Conservation (phyloP, 2,797 vertebrate species). For the Cichlasoma orientale region DNA sequence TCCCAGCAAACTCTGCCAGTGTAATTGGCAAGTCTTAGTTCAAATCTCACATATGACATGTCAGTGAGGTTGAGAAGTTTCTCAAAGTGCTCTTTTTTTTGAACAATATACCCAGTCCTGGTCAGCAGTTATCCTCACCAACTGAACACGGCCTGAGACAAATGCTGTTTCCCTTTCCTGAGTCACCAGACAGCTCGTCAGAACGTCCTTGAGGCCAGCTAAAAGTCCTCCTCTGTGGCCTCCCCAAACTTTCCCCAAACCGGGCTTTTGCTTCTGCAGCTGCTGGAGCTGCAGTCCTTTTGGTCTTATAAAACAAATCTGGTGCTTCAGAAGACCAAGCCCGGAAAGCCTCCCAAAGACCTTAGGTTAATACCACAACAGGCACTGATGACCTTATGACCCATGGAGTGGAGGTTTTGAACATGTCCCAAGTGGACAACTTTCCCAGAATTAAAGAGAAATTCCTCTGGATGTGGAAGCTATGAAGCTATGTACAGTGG, state of each 20-base stretch:
- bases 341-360: background rate
- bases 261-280: background rate
- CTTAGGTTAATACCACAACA: background rate
- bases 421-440: background rate
- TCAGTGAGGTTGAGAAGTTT: too few species aligned
- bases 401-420: background rate
- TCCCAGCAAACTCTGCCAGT: background rate
- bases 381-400: background rate
- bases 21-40: background rate
- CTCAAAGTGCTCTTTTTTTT: too few species aligned
- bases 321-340: background rate
- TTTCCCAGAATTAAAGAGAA: background rate
- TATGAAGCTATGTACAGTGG: background rate
- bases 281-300: background rate
- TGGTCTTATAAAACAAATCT: background rate
- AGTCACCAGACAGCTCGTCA: background rate
- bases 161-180: too few species aligned
- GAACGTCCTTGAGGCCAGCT: background rate
- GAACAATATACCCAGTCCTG: too few species aligned
- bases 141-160: background rate
- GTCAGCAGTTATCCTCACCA: too few species aligned
- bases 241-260: background rate
- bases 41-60: too few species aligned
- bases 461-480: background rate
- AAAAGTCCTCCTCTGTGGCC: background rate